Base-by-base conservation (phyloP, 2,797 vertebrate species). In the Squalus acanthias region DNA sequence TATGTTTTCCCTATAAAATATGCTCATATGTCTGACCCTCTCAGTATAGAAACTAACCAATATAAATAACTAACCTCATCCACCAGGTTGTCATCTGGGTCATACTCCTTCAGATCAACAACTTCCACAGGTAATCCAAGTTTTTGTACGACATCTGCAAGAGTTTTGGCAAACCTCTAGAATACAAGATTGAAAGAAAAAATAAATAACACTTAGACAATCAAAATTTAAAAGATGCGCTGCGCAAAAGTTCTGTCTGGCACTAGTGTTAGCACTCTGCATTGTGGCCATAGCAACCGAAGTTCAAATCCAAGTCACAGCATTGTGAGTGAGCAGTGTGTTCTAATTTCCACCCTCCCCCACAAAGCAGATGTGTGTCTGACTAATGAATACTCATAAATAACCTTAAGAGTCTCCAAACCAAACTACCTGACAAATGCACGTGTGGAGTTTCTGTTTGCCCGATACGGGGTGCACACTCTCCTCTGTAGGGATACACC, bases 41-140 rank as follows among this genome's bases (percentile, higher is more conserved):
- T 57, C 24, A 95, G 7, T 22, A 46, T 24, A 93, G n/a, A 93
- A 93, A 93, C 50, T 50, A 7, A 69, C 69, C 33, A 88, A 8
- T 39, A 93, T 15, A 53, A 96, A 72, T 26, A 89, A 97, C 98
- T 96, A 95, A 99, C 99, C 98, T 99, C 99, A 46, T 99, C 98
- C 60, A 97, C 97, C 1, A 99, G 98, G 29, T 96, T 97, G 96
- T 99, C 99, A 26, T 99, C 99, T 2, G 99, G 99, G 97, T 99
- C 99, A 17, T 98, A 99, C 65, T 98, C 98, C 96, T 98, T 98
- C 98, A 99, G 97, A 97, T 98, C 98, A 96, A 98, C 97, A 92
- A 98, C 96, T 69, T 98, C 98, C 20, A 98, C 98, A 0, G 98
- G 97, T 76, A 99, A 96, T 39, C 97, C 97, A 46, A 98, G 96